phyloP scores from a whole-genome alignment of 2,113 vertebrate genomes.

The Heptranchias perlo region DNA sequence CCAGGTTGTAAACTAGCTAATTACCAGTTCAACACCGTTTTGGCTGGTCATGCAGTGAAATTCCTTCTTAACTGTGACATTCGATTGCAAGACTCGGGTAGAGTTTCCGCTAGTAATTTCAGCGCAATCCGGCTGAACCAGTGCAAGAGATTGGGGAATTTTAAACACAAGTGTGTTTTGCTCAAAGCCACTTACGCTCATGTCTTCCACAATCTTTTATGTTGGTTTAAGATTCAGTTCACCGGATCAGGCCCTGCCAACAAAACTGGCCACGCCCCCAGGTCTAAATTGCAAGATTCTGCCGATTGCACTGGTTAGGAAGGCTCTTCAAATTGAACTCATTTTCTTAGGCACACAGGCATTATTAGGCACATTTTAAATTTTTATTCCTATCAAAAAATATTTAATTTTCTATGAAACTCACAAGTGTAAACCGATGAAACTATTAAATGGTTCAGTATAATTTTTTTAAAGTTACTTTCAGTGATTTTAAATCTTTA shows the following conservation, averaged over 20 bases:
- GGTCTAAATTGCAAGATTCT: background rate
- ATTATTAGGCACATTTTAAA: background rate
- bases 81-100: background rate
- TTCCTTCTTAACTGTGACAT: background rate
- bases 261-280: background rate
- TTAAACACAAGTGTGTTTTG: background rate
- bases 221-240: background rate
- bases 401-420: background rate
- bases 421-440: background rate
- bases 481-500: background rate
- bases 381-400: background rate
- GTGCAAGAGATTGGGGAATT: background rate
- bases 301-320: background rate
- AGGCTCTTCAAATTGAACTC: background rate
- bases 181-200: background rate
- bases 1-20: background rate
- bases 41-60: background rate
- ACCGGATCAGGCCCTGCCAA: background rate
- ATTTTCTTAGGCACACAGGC: background rate
- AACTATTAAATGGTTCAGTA: background rate
- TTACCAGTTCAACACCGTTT: too few species aligned
- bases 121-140: too few species aligned
- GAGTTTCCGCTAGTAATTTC: background rate
- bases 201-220: background rate
- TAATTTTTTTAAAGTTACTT: background rate